These are phyloP conservation scores for Tichodroma muraria DNA, from an alignment of 2,113 vertebrate genomes.

Conservation along the genomic window DNA sequence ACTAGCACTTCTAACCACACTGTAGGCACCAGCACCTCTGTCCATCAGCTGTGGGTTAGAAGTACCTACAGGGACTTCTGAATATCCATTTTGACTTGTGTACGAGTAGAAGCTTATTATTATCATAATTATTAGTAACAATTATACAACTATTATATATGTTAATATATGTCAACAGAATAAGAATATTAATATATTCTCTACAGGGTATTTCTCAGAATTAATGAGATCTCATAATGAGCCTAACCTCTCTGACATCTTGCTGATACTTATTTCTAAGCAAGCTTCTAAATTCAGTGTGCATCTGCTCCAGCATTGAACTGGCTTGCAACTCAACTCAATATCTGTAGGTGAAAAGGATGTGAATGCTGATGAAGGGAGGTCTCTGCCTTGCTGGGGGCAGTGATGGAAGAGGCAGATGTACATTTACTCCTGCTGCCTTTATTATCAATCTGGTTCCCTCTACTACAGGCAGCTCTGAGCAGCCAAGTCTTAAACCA, in stretches of 20 bases:
- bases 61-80: background rate
- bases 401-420: background rate
- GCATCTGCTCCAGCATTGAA: background rate
- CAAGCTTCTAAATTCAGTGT: background rate
- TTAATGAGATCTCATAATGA: conserved; percentile 38
- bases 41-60: background rate
- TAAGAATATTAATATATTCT: conserved; percentile 39
- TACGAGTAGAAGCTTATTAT: background rate
- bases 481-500: background rate
- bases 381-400: background rate
- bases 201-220: conserved; percentile 38
- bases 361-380: background rate
- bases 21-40: background rate
- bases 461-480: background rate
- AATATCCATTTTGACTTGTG: background rate
- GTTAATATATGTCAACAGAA: conserved; percentile 57
- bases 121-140: conserved; percentile 33
- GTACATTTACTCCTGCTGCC: background rate
- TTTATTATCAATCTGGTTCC: background rate
- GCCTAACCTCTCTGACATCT: conserved; percentile 20
- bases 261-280: conserved; percentile 10
- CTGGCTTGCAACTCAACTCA: background rate
- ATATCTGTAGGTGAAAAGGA: background rate
- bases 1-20: background rate
- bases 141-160: conserved; percentile 58